A percentile compares a stretch with the other conserved stretches of the same genome.
Evolutionary conservation across 2,888 invertebrate genomes (phyloP).

Genomic region (Glyphotaelius pellucidus): DNA sequence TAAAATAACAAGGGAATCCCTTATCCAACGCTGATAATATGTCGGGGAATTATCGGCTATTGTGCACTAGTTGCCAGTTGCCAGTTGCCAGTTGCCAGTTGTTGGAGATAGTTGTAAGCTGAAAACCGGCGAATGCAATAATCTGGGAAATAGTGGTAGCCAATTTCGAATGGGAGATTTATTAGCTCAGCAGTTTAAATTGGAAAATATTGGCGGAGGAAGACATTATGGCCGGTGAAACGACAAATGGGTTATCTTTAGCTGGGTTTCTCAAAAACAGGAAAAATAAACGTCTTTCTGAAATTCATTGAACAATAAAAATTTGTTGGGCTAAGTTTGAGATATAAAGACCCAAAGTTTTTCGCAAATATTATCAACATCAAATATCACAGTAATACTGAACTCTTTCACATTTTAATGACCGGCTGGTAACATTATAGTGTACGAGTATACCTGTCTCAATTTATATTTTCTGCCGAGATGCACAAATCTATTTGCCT

Average conservation of each 20-base stretch:
- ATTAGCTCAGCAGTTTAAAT: slow-evolving; percentile 49
- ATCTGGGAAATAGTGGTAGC: slow-evolving; percentile 57
- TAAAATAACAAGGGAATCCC: slow-evolving; percentile 66
- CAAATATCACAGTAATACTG: neutral
- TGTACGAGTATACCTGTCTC: neutral
- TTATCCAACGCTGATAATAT: slow-evolving; percentile 64
- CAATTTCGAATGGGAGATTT: slow-evolving; percentile 64
- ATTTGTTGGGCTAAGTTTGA: neutral
- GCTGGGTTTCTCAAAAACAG: neutral
- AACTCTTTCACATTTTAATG: slow-evolving; percentile 26
- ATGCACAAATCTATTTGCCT: slow-evolving; percentile 48
- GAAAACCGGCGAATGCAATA: slow-evolving; percentile 50
- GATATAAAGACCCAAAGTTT: neutral
- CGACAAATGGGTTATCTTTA: slow-evolving; percentile 52
- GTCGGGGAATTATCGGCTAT: slow-evolving; percentile 65
- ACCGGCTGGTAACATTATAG: slow-evolving; percentile 19
- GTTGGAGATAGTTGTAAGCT: slow-evolving; percentile 59
- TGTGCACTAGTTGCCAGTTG: slow-evolving; percentile 47
- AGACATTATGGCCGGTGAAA: slow-evolving; percentile 63
- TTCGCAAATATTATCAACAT: neutral
- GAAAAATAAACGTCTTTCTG: neutral
- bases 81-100: slow-evolving; percentile 51
- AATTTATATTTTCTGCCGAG: slow-evolving; percentile 50
- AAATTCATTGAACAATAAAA: neutral
- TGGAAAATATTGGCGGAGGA: slow-evolving; percentile 65